Percentiles rank a stretch among this genome's conserved stretches.
phyloP scores from a whole-genome alignment of 2,113 vertebrate genomes.

The Plecotus auritus region DNA sequence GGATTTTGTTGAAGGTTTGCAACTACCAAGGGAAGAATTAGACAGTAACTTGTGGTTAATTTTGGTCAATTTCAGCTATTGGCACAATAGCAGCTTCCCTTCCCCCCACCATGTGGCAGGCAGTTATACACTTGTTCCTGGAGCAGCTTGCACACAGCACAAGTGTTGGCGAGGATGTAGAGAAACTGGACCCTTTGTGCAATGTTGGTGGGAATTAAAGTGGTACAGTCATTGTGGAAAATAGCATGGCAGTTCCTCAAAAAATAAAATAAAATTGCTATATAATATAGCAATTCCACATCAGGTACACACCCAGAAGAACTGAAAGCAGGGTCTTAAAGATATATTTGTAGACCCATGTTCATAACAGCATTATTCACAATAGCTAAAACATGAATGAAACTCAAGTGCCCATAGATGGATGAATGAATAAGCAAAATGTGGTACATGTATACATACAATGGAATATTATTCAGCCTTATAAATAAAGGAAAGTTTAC shows the following conservation, averaged over 20 bases:
- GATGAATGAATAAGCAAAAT: not conserved
- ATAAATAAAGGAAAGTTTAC: not conserved
- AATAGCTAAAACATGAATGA: not conserved
- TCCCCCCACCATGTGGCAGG: not conserved
- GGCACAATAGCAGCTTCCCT: not conserved
- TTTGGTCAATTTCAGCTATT: not conserved
- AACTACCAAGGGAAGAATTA: not conserved
- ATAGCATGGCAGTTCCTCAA: not conserved
- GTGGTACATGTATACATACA: not conserved
- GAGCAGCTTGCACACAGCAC: not conserved
- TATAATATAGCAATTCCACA: not conserved
- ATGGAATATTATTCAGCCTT: not conserved
- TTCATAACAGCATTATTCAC: not conserved
- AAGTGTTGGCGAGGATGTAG: not conserved
- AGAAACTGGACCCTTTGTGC: not conserved
- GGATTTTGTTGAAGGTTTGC: not conserved
- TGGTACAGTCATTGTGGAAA: not conserved
- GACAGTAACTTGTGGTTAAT: not conserved
- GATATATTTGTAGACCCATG: not conserved
- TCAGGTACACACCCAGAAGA: not conserved
- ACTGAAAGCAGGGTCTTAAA: not conserved
- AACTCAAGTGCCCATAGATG: not conserved
- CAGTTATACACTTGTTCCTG: not conserved
- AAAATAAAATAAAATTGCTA: not conserved
- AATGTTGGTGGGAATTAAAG: not conserved